Evolutionary conservation across 2,113 vertebrate species (phyloP).

Genomic region (Forbesichthys agassizii): DNA sequence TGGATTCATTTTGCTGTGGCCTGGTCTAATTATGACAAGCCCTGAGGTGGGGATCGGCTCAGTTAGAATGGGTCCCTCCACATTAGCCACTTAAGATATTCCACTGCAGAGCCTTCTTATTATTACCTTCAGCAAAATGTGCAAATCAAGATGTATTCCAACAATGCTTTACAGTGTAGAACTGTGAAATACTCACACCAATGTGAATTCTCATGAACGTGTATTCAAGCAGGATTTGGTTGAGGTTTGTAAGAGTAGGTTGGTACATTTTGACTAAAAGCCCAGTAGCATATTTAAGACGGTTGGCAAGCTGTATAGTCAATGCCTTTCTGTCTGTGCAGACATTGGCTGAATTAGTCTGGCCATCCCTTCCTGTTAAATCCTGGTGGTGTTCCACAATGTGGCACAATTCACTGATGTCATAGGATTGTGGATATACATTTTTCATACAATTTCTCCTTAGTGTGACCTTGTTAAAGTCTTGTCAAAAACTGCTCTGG

Average conservation of each 20-base stretch:
- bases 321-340: slow-evolving; percentile 1
- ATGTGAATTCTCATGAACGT: too few species aligned
- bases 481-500: too few species aligned
- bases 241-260: not conserved
- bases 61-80: slow-evolving; percentile 64
- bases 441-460: too few species aligned
- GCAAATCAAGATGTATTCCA: not conserved
- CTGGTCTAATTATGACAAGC: slow-evolving; percentile 63
- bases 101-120: slow-evolving; percentile 23
- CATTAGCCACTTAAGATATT: slow-evolving; percentile 59
- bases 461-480: too few species aligned
- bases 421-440: too few species aligned
- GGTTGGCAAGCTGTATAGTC: too few species aligned
- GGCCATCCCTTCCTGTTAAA: slow-evolving; percentile 61
- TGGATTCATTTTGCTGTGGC: slow-evolving; percentile 61
- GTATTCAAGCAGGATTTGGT: too few species aligned
- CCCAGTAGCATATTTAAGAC: not conserved
- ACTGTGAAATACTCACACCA: too few species aligned
- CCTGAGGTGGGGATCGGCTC: slow-evolving; percentile 62
- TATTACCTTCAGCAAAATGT: not conserved
- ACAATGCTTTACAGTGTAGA: too few species aligned
- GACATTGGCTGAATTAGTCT: slow-evolving; percentile 48
- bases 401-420: too few species aligned
- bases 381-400: slow-evolving; percentile 31
- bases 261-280: not conserved